Conservation (phyloP, 2,113 vertebrate genomes). For the Lasiurus borealis region DNA sequence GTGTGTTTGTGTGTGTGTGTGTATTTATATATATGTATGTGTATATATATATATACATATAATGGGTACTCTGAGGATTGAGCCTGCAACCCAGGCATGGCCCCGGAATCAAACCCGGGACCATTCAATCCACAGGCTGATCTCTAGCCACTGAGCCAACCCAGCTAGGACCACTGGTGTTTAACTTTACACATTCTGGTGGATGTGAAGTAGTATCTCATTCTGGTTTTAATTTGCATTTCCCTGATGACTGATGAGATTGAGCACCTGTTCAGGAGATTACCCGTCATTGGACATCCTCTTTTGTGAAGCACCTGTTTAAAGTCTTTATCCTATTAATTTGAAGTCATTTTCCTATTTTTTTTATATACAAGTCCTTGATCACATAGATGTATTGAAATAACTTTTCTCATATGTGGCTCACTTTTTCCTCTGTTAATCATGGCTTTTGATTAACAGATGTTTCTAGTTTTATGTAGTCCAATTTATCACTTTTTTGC, state of each 20-base stretch:
- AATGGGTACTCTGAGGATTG: neutral
- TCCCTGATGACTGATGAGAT: neutral
- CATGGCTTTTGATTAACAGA: neutral
- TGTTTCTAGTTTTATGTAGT: conserved; percentile 12
- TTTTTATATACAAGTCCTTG: neutral
- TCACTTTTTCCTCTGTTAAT: conserved; percentile 14
- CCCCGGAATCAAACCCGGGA: too few relatives aligned
- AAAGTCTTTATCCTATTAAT: neutral
- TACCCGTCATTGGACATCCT: neutral
- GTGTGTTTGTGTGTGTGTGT: neutral
- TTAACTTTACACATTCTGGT: neutral
- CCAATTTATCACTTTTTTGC: neutral
- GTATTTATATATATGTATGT: too few relatives aligned
- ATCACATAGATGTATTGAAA: neutral
- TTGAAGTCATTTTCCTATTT: neutral
- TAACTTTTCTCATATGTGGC: neutral
- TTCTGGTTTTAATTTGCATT: conserved; percentile 35
- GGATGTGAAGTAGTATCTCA: neutral
- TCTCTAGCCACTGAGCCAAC: too few relatives aligned
- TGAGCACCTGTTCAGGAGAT: conserved; percentile 16
- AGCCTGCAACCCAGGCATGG: too few relatives aligned
- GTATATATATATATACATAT: too few relatives aligned
- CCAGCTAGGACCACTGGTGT: neutral
- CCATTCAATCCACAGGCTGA: too few relatives aligned
- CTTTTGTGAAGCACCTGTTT: neutral